Evolutionary conservation across 2,797 vertebrate genomes (phyloP), one percentile per base, ranked within the genome.

Genomic region (Cossypha dichroa): DNA sequence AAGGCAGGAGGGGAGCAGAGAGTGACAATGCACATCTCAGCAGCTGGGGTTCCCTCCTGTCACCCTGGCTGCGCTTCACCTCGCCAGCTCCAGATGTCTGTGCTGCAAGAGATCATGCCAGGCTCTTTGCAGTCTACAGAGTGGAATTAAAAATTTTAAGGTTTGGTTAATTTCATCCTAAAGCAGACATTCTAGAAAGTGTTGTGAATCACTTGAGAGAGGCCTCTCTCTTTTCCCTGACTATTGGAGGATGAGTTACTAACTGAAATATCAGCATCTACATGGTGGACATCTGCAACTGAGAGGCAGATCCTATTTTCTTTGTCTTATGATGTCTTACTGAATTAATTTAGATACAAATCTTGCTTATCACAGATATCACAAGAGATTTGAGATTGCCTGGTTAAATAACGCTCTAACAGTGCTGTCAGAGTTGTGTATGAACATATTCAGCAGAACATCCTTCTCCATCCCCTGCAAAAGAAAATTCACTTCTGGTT

Each of bases 21-120:
- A 45, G 55, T 2, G 13, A 19, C 15, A 14, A 3, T 0, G 1
- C 19, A 3, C 43, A n/a, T 2, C 18, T 4, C 11, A 49, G 45
- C 41, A 17, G 41, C 14, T 3, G 4, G 36, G 43, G 13, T 51
- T 34, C 74, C 26, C 58, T 82, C 40, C 63, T 29, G 2, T 5
- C 49, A 34, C 52, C 33, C 51, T n/a, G n/a, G 12, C 31, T 36
- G 45, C 15, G 18, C 22, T 38, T 48, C 22, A 8, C 13, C 79
- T 55, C 64, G 40, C 41, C 64, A 20, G 29, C 52, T 38, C 34
- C 31, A 52, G 10, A 2, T 5, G 21, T 17, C 60, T 52, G 20
- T n/a, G 2, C 38, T 5, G 0, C 12, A n/a, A n/a, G n/a, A 4
- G 1, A 25, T 36, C 45, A 6, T 5, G 26, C 11, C 36, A 15